These are phyloP conservation scores for Tetranychus piercei DNA, from an alignment of 2,888 invertebrate species.

Conservation along the genomic window DNA sequence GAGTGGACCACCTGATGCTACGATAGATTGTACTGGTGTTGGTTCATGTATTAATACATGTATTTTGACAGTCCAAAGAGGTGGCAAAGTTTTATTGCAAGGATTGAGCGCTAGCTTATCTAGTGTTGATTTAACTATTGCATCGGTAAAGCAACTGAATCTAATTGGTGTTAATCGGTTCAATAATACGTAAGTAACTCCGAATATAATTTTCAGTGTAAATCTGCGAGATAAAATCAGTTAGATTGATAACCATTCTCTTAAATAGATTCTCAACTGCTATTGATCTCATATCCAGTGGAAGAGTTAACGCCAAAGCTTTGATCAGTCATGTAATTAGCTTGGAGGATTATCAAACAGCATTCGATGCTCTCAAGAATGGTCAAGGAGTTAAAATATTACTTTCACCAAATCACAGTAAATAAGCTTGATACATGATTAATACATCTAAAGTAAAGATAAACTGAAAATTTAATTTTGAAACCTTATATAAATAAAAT, in stretches of 20 bases:
- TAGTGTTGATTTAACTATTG: constrained; percentile 70
- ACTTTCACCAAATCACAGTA: background rate
- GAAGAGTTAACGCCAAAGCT: constrained; percentile 10
- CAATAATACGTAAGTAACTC: constrained; percentile 17
- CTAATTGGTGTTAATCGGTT: constrained; percentile 12
- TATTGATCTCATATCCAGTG: constrained; percentile 17
- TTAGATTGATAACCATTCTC: background rate
- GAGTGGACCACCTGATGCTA: constrained; percentile 28
- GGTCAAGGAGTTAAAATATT: constrained; percentile 9
- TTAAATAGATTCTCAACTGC: constrained; percentile 18
- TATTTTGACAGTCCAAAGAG: constrained; percentile 33
- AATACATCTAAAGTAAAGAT: too few relatives aligned
- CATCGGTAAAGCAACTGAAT: constrained; percentile 36
- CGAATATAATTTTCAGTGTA: too few relatives aligned
- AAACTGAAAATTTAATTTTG: too few relatives aligned
- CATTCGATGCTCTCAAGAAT: constrained; percentile 12
- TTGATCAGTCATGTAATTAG: constrained; percentile 17
- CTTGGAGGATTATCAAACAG: constrained; percentile 12
- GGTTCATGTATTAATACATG: constrained; percentile 55
- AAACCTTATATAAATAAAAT: too few relatives aligned
- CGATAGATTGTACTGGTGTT: constrained; percentile 47
- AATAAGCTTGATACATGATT: too few relatives aligned
- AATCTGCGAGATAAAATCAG: too few relatives aligned
- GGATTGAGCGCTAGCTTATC: constrained; percentile 46
- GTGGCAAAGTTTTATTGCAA: constrained; percentile 16